Evolutionary conservation across 1,140 invertebrate genomes (phyloP).

Genomic region (Stegodyphus dumicola): DNA sequence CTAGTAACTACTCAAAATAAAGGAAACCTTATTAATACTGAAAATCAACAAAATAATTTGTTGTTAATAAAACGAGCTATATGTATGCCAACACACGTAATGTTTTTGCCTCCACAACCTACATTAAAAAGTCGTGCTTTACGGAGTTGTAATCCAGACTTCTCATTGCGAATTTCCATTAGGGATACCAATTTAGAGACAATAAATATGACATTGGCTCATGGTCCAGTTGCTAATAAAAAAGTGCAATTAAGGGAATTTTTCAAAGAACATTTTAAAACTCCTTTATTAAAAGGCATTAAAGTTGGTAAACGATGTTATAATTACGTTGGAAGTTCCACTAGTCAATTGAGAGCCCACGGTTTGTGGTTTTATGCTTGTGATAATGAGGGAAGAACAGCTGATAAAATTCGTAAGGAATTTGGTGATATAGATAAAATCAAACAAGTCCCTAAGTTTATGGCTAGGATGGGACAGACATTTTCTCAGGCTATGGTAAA

Average conservation of each 20-base stretch:
- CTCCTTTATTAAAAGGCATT: slow-evolving; percentile 52
- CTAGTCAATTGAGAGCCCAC: slow-evolving; percentile 66
- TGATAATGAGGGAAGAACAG: slow-evolving; percentile 34
- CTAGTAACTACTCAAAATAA: not conserved
- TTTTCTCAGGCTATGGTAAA: slow-evolving; percentile 77
- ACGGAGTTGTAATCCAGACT: slow-evolving; percentile 58
- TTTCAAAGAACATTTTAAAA: slow-evolving; percentile 27
- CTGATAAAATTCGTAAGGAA: slow-evolving; percentile 48
- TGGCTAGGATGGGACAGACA: slow-evolving; percentile 66
- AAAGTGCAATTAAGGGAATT: slow-evolving; percentile 16
- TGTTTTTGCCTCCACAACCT: slow-evolving; percentile 56
- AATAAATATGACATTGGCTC: slow-evolving; percentile 14
- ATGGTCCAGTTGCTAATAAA: not conserved
- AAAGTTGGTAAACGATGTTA: slow-evolving; percentile 63
- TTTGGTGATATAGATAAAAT: slow-evolving; percentile 64
- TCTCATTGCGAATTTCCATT: slow-evolving; percentile 59
- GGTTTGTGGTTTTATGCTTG: slow-evolving; percentile 66
- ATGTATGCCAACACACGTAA: slow-evolving; percentile 54
- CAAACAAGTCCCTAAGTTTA: slow-evolving; percentile 65
- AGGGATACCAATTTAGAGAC: slow-evolving; percentile 57
- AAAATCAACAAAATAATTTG: not conserved
- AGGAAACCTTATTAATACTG: not conserved
- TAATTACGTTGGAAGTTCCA: slow-evolving; percentile 65
- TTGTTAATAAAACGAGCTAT: slow-evolving; percentile 57
- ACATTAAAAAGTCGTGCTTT: slow-evolving; percentile 61